These are phyloP conservation scores for Ctenopoma kingsleyae DNA, from an alignment of 2,797 vertebrate species.

Conservation along the genomic window DNA sequence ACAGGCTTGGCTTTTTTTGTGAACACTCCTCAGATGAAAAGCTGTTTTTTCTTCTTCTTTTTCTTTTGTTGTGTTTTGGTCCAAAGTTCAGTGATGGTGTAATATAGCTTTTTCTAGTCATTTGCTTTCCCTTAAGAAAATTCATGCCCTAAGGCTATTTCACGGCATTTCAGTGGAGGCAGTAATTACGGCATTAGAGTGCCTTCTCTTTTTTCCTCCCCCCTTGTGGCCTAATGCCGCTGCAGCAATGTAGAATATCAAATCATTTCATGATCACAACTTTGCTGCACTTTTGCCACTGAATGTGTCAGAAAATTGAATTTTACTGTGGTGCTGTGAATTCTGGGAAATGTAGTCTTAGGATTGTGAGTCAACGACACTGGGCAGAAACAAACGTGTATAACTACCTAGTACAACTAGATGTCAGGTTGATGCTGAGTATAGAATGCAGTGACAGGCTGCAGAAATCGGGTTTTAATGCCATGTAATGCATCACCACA, in stretches of 20 bases:
- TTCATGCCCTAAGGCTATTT: slow-evolving; percentile 52
- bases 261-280: slow-evolving; percentile 23
- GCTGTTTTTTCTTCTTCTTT: neutral
- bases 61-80: slow-evolving; percentile 64
- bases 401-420: slow-evolving; percentile 37
- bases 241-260: slow-evolving; percentile 41
- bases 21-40: slow-evolving; percentile 54
- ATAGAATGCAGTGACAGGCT: slow-evolving; percentile 9
- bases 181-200: slow-evolving; percentile 73
- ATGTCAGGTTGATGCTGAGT: slow-evolving; percentile 42
- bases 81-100: slow-evolving; percentile 73
- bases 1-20: slow-evolving; percentile 64
- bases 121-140: slow-evolving; percentile 62
- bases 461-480: slow-evolving; percentile 30
- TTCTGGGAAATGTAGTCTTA: slow-evolving; percentile 60
- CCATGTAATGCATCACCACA: slow-evolving; percentile 22
- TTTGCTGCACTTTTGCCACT: slow-evolving; percentile 31
- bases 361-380: slow-evolving; percentile 43
- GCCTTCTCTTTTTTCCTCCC: slow-evolving; percentile 46
- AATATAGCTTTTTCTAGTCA: slow-evolving; percentile 63
- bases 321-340: slow-evolving; percentile 53
- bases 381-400: slow-evolving; percentile 34
- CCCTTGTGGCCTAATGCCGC: slow-evolving; percentile 36
- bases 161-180: slow-evolving; percentile 65
- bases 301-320: slow-evolving; percentile 40